Conservation (phyloP, 2,888 invertebrate genomes). For the Pristionchus mayeri region DNA sequence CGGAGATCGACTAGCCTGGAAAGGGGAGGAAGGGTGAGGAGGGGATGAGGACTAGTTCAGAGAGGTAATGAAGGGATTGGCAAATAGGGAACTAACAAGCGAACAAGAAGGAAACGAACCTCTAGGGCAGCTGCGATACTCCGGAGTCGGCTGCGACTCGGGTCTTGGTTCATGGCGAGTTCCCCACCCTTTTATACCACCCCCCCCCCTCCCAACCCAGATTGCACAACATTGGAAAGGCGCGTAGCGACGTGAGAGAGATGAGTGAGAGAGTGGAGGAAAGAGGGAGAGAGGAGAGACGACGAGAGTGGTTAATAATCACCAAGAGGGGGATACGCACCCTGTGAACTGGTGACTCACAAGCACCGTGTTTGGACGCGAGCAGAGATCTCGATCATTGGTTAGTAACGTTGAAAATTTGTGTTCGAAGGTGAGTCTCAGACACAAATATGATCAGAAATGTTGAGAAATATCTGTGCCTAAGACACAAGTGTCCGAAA, state of each 20-base stretch:
- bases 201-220: neutral
- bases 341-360: neutral
- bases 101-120: neutral
- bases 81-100: too few relatives aligned
- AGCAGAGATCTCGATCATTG: too few relatives aligned
- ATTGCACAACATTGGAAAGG: constrained; percentile 38
- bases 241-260: neutral
- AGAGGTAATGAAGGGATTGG: too few relatives aligned
- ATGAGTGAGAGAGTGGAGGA: neutral
- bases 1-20: constrained; percentile 36
- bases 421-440: too few relatives aligned
- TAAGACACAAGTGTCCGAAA: too few relatives aligned
- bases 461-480: too few relatives aligned
- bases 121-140: constrained; percentile 26
- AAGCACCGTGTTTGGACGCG: too few relatives aligned
- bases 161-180: neutral
- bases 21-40: too few relatives aligned
- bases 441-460: too few relatives aligned
- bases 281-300: neutral
- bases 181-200: neutral
- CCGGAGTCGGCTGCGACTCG: constrained; percentile 43
- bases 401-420: too few relatives aligned
- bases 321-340: too few relatives aligned
- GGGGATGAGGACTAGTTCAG: too few relatives aligned
- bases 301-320: neutral